Evolutionary conservation across 1,140 invertebrate species (phyloP).

Genomic region (Bombus waltoni): DNA sequence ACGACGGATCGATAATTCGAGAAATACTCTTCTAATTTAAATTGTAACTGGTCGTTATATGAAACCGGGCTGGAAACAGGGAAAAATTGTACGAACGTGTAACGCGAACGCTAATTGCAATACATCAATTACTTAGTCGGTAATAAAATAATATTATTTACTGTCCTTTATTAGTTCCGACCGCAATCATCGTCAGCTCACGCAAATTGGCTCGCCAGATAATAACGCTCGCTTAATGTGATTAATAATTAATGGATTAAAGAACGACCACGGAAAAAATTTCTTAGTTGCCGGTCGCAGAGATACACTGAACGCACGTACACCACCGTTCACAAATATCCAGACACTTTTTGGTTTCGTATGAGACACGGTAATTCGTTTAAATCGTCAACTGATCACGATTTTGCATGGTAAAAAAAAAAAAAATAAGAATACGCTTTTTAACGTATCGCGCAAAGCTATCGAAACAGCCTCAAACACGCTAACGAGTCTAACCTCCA

Average conservation of each 20-base stretch:
- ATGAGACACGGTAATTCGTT: no score
- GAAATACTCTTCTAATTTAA: neutral
- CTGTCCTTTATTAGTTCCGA: neutral
- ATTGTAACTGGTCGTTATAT: neutral
- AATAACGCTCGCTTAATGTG: conserved; percentile 17
- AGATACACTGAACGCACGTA: no score
- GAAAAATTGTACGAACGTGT: neutral
- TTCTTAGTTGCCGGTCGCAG: neutral
- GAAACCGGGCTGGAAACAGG: neutral
- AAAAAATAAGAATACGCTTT: no score
- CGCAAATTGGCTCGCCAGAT: conserved; percentile 19
- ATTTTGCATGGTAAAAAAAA: no score
- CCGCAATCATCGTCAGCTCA: conserved; percentile 5
- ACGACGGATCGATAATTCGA: neutral
- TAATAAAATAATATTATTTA: conserved; percentile 36
- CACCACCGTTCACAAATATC: no score
- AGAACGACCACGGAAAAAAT: neutral
- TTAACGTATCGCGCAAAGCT: no score
- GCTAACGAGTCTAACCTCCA: no score
- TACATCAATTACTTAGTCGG: conserved; percentile 11
- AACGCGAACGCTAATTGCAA: neutral
- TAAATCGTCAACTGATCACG: no score
- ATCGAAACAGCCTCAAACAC: no score
- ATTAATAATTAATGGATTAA: conserved; percentile 25
- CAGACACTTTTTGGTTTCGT: no score